phyloP scores from a whole-genome alignment of 2,113 vertebrate species.

The Corynorhinus townsendii region DNA sequence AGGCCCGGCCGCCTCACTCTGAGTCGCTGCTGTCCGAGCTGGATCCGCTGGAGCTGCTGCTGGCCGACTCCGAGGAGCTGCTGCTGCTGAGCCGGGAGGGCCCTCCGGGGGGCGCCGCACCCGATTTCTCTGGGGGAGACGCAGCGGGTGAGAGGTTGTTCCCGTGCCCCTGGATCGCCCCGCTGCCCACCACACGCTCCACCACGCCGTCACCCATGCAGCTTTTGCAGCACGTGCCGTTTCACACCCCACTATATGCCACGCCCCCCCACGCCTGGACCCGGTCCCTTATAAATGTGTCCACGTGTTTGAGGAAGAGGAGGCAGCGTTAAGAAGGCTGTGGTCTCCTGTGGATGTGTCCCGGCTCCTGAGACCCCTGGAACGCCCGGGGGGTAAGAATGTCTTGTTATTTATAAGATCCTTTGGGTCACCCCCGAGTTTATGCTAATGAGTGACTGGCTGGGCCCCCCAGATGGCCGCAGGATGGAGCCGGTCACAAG shows the following conservation, averaged over 20 bases:
- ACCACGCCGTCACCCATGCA: fast-evolving
- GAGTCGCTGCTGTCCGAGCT: constrained; percentile 93
- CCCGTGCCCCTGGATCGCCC: not conserved
- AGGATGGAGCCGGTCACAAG: not conserved
- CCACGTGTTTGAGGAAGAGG: fast-evolving
- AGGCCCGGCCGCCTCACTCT: constrained; percentile 64
- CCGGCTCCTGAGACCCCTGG: not conserved
- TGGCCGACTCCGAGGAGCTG: constrained; percentile 89
- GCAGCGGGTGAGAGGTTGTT: not conserved
- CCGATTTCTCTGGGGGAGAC: constrained; percentile 85
- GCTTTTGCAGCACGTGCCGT: fast-evolving
- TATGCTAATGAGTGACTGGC: fast-evolving
- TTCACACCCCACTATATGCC: fast-evolving
- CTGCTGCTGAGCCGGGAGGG: constrained; percentile 85
- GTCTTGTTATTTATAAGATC: too few species aligned
- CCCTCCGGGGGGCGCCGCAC: constrained; percentile 83
- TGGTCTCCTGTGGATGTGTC: fast-evolving
- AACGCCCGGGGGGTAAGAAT: not conserved
- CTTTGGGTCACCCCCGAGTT: not conserved
- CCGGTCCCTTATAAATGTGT: fast-evolving
- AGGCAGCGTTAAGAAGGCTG: fast-evolving
- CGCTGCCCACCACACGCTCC: fast-evolving
- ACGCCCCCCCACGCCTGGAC: fast-evolving
- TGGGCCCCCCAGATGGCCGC: fast-evolving
- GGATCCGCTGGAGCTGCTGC: constrained; percentile 89